These are phyloP conservation scores for Eupristina koningsbergeri DNA, from an alignment of 1,140 invertebrate genomes.

Conservation along the genomic window DNA sequence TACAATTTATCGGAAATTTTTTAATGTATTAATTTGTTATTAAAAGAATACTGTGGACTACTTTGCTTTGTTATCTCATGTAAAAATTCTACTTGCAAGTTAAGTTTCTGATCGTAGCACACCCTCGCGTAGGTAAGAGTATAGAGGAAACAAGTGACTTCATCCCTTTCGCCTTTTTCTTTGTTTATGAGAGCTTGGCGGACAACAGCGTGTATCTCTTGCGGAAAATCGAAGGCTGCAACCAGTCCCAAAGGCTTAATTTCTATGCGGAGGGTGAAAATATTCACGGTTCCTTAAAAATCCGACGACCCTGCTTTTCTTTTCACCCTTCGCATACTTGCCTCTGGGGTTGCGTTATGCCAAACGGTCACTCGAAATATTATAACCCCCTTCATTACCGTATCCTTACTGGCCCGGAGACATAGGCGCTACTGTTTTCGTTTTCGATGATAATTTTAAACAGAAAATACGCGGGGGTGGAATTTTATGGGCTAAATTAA, in stretches of 20 bases:
- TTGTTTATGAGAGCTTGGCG: conserved; percentile 24
- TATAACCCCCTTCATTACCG: conserved; percentile 32
- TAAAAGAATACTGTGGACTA: too few relatives aligned
- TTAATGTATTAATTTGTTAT: too few relatives aligned
- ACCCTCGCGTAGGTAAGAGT: neutral
- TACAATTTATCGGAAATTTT: too few relatives aligned
- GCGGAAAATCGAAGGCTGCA: conserved; percentile 44
- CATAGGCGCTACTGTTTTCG: neutral
- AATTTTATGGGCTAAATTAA: conserved; percentile 43
- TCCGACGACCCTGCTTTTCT: conserved; percentile 61
- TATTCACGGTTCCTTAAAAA: conserved; percentile 72
- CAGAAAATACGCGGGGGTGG: conserved; percentile 23
- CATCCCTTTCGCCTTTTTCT: conserved; percentile 33
- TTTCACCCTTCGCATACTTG: conserved; percentile 52
- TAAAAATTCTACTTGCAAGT: conserved; percentile 5
- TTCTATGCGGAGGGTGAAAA: conserved; percentile 63
- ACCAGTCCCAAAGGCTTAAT: conserved; percentile 66
- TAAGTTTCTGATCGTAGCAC: conserved; percentile 3
- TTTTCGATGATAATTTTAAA: conserved; percentile 32
- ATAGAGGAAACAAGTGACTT: conserved; percentile 28
- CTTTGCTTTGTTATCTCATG: too few relatives aligned
- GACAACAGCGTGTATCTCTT: neutral
- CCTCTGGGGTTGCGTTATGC: conserved; percentile 63
- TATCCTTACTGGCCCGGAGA: conserved; percentile 45
- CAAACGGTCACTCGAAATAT: conserved; percentile 63